Evolutionary conservation across 2,888 invertebrate species (phyloP).

Genomic region (Leptopterna dolabrata): DNA sequence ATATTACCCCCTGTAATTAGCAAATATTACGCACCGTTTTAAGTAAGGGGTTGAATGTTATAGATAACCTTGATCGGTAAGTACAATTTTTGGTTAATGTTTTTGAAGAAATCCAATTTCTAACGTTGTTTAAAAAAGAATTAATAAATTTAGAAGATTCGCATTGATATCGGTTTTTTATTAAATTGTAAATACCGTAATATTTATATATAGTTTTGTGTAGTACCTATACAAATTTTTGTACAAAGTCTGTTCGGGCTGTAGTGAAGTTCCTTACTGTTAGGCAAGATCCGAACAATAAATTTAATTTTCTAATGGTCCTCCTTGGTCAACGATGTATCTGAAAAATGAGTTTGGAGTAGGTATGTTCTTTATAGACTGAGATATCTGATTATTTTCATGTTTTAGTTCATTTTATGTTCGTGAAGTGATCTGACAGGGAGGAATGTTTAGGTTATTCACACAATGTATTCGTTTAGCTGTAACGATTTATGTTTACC

Average conservation of each 20-base stretch:
- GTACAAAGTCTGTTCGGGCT: not conserved
- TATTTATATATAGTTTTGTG: not conserved
- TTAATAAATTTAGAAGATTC: slow-evolving; percentile 10
- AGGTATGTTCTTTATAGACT: not conserved
- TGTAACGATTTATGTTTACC: not conserved
- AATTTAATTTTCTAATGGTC: slow-evolving; percentile 1
- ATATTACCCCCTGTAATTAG: not conserved
- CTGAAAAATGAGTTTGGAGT: not conserved
- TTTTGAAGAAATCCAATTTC: slow-evolving; percentile 36
- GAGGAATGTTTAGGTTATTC: not conserved
- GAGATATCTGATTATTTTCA: not conserved
- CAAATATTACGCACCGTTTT: not conserved
- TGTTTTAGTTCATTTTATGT: not conserved
- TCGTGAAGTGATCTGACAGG: not conserved
- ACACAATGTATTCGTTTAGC: not conserved
- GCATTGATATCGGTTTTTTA: not conserved
- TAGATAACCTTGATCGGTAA: not conserved
- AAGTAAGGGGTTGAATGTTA: not conserved
- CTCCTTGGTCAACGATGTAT: not conserved
- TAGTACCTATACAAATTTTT: slow-evolving; percentile 6
- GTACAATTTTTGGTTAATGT: not conserved
- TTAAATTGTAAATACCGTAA: not conserved
- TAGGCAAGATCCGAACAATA: slow-evolving; percentile 4
- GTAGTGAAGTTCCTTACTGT: slow-evolving; percentile 19
- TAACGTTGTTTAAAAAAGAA: slow-evolving; percentile 20